phyloP scores from a whole-genome alignment of 2,797 vertebrate genomes.

The Sebastes itinus region DNA sequence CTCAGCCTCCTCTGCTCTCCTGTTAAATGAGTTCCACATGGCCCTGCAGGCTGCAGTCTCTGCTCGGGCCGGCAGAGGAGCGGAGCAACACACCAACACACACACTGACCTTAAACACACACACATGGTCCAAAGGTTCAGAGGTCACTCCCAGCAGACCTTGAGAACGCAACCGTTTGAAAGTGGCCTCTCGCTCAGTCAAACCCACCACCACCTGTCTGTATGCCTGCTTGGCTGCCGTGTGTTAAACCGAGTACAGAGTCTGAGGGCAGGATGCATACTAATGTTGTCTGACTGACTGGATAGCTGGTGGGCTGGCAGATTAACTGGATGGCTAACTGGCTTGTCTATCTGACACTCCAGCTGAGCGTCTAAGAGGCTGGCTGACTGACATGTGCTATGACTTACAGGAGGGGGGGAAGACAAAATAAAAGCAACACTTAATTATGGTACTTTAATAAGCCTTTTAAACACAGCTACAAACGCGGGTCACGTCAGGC shows the following conservation, averaged over 20 bases:
- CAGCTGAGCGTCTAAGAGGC: slow-evolving; percentile 53
- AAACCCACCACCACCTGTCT: slow-evolving; percentile 34
- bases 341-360: slow-evolving; percentile 57
- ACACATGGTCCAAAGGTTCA: slow-evolving; percentile 46
- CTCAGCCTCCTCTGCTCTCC: slow-evolving; percentile 56
- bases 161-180: slow-evolving; percentile 61
- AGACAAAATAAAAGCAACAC: slow-evolving; percentile 24
- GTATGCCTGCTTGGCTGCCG: slow-evolving; percentile 28
- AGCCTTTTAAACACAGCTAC: slow-evolving; percentile 10
- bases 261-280: slow-evolving; percentile 55
- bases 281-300: slow-evolving; percentile 45
- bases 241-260: slow-evolving; percentile 45
- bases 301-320: slow-evolving; percentile 55
- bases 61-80: slow-evolving; percentile 34
- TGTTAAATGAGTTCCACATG: slow-evolving; percentile 78
- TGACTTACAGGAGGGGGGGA: slow-evolving; percentile 24
- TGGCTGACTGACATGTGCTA: slow-evolving; percentile 54
- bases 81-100: slow-evolving; percentile 17
- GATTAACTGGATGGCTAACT: slow-evolving; percentile 56
- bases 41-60: slow-evolving; percentile 59
- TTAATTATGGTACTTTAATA: slow-evolving; percentile 27
- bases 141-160: slow-evolving; percentile 68
- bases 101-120: neutral
- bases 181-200: slow-evolving; percentile 55
- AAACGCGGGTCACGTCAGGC: neutral